Percentiles rank a stretch among this genome's conserved stretches.
phyloP scores from a whole-genome alignment of 2,888 invertebrate species.

The Mystacides longicornis region DNA sequence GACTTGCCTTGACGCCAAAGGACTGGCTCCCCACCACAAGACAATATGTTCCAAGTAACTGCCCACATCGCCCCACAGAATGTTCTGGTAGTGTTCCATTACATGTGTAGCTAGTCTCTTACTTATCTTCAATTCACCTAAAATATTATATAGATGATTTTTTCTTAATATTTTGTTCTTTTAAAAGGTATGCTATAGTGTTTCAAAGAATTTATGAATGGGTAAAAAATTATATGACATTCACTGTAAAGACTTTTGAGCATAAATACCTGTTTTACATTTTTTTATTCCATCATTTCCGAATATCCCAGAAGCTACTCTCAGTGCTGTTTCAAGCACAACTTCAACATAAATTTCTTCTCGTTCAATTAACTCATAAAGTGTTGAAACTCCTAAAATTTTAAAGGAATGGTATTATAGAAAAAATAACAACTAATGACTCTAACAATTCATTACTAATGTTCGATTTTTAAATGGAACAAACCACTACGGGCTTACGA shows the following conservation, averaged over 20 bases:
- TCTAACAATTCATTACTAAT: no score
- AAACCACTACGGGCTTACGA: no score
- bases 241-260: background rate
- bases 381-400: conserved; percentile 41
- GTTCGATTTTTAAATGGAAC: no score
- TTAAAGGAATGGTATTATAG: no score
- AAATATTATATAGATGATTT: background rate
- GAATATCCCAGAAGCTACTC: conserved; percentile 51
- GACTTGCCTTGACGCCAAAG: conserved; percentile 55
- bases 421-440: no score
- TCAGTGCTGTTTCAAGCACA: conserved; percentile 51
- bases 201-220: no score
- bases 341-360: conserved; percentile 62
- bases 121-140: conserved; percentile 54
- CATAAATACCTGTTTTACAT: conserved; percentile 43
- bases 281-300: conserved; percentile 56
- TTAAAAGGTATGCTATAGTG: no score
- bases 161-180: no score
- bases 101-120: conserved; percentile 56
- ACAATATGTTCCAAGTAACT: conserved; percentile 73
- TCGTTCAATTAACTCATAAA: conserved; percentile 57
- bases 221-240: background rate
- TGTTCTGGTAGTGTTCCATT: conserved; percentile 63
- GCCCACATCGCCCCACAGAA: conserved; percentile 76
- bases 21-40: conserved; percentile 76